phyloP scores from a whole-genome alignment of 1,140 invertebrate species.

The Psix sp. region DNA sequence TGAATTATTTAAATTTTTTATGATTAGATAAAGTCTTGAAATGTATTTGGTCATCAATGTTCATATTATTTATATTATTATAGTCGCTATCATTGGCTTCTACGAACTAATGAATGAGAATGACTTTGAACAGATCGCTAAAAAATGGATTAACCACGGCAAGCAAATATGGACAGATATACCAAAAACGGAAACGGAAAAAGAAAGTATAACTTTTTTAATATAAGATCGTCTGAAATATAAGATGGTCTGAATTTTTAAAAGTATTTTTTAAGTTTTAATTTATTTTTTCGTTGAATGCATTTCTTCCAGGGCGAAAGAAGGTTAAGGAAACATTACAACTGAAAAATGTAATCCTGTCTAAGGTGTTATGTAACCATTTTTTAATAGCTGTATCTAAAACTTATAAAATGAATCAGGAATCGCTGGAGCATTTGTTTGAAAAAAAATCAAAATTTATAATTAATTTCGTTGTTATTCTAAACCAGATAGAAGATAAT shows the following conservation, averaged over 20 bases:
- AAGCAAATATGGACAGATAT: conserved; percentile 1
- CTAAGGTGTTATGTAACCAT: background rate
- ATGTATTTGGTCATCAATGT: background rate
- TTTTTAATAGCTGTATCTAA: background rate
- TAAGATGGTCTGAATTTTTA: background rate
- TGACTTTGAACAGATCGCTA: background rate
- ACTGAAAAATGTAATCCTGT: conserved; percentile 1
- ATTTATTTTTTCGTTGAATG: background rate
- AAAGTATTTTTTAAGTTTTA: background rate
- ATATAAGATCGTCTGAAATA: too few relatives aligned
- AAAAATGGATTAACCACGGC: background rate
- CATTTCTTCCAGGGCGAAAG: background rate
- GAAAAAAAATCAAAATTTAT: conserved; percentile 4
- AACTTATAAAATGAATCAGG: background rate
- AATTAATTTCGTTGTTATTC: background rate
- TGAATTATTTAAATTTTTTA: background rate
- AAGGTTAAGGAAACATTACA: background rate
- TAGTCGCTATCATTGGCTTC: background rate
- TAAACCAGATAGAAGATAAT: background rate
- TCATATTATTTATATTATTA: background rate
- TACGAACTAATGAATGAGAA: background rate
- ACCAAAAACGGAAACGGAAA: background rate
- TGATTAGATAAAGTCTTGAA: background rate
- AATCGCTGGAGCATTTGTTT: background rate
- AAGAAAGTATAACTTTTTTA: background rate